Evolutionary conservation across 1,140 invertebrate species (phyloP).

Genomic region (Leptinotarsa lineolata): DNA sequence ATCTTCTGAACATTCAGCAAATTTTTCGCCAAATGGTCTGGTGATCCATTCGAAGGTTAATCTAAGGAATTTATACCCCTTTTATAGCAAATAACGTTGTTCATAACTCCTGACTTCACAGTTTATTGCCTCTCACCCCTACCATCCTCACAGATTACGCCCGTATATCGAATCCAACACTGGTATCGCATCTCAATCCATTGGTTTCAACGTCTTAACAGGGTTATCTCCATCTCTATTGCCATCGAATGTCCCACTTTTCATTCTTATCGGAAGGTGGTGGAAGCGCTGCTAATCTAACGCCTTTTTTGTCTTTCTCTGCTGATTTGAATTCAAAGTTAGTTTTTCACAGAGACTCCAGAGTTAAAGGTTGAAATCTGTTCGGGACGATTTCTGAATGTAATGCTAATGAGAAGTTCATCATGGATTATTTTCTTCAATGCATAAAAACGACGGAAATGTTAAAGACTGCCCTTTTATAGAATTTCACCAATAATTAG

Average conservation of each 20-base stretch:
- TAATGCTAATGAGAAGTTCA: not conserved
- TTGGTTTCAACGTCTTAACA: constrained; percentile 26
- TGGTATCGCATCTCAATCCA: constrained; percentile 25
- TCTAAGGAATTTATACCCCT: no score
- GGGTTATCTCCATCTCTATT: constrained; percentile 20
- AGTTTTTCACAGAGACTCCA: not conserved
- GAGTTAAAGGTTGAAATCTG: not conserved
- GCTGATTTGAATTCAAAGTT: not conserved
- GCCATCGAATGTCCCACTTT: constrained; percentile 18
- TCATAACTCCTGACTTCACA: not conserved
- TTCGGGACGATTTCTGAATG: not conserved
- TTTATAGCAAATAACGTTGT: not conserved
- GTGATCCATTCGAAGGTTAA: no score
- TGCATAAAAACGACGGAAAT: no score
- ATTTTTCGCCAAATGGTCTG: no score
- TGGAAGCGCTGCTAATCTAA: constrained; percentile 11
- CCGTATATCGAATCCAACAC: constrained; percentile 13
- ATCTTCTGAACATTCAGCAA: no score
- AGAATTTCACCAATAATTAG: no score
- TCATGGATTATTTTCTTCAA: no score
- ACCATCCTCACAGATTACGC: constrained; percentile 3
- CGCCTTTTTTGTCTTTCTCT: constrained; percentile 16
- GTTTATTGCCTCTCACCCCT: not conserved
- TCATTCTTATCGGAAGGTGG: constrained; percentile 23
- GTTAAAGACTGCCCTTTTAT: no score